Conservation (phyloP, 1,140 invertebrate genomes). For the Papilio polytes region DNA sequence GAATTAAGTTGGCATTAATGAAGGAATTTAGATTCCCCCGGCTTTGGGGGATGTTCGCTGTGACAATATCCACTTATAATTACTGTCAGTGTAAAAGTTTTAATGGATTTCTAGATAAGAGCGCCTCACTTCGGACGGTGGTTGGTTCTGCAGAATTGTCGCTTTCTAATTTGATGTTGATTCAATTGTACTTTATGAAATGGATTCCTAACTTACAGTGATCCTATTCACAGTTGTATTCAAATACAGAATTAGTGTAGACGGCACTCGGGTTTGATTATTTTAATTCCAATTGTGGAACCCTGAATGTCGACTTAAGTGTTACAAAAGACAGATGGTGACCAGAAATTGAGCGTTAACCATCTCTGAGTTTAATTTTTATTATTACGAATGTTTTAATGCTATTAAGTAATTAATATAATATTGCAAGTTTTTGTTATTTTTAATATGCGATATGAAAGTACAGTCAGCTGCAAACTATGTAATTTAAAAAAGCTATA, state of each 20-base stretch:
- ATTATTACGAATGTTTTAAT: neutral
- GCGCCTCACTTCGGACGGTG: constrained; percentile 13
- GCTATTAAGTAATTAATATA: neutral
- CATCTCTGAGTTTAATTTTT: neutral
- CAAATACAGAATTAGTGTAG: neutral
- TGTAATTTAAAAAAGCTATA: no score
- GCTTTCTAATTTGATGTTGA: constrained; percentile 5
- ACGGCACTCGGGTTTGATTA: neutral
- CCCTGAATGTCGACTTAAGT: neutral
- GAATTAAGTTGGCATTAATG: constrained; percentile 50
- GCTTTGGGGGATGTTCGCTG: constrained; percentile 47
- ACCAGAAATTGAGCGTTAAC: neutral
- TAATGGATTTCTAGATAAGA: constrained; percentile 68
- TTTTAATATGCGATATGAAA: no score
- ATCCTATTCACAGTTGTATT: neutral
- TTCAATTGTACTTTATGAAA: constrained; percentile 20
- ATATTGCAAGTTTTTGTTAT: neutral
- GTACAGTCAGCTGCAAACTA: no score
- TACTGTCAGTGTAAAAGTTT: constrained; percentile 59
- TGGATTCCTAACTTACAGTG: neutral
- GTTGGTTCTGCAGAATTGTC: neutral
- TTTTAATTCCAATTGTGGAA: neutral
- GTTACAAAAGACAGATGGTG: neutral
- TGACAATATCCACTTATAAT: constrained; percentile 69
- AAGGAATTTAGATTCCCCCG: constrained; percentile 58